Base-by-base conservation (phyloP, 2,113 vertebrate genomes). In the Furnarius figulus region DNA sequence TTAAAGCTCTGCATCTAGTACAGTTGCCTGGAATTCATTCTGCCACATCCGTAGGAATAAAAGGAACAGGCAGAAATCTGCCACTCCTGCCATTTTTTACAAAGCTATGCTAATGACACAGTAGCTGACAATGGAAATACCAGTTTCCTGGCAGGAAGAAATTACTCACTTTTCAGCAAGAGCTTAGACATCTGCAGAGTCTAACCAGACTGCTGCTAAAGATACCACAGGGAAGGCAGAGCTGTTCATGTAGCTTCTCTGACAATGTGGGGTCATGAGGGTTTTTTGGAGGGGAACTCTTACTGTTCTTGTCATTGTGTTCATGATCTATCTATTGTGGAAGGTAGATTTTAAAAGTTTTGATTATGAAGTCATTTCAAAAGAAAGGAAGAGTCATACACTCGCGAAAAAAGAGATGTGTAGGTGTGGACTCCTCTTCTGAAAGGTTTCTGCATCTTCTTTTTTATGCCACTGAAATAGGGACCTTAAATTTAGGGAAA, bases 231-330 rank as follows among this genome's bases (percentile, higher is more conserved):
- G 42, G 18, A 75, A 11, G 12, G n/a, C 27, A 58, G 40, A 74
- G 15, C n/a, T 47, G 22, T 49, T 61, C 19, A 13, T 4, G 25
- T 23, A 65, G 24, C 25, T 85, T 66, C 49, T 44, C 25, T n/a
- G 63, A 77, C 58, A 4, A 40, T 2, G 3, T 11, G 8, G 30
- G 4, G 8, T 15, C 30, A 2, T 12, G 4, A 30, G 10, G 7
- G 4, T 12, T 58, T 35, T 14, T 7, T 9, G 2, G 6, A 40
- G 18, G 18, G 7, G 4, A 20, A 14, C 75, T 23, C 27, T 65
- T 40, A 47, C 40, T 33, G 35, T 39, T 72, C 75, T 40, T 78
- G 46, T 67, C 56, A 52, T 6, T 66, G 20, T 47, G 19, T 23
- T 87, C 37, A 52, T 6, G 10, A 85, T 61, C 35, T n/a, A 47